Conservation (phyloP, 2,113 vertebrate species). For the Sakesphorus luctuosus region DNA sequence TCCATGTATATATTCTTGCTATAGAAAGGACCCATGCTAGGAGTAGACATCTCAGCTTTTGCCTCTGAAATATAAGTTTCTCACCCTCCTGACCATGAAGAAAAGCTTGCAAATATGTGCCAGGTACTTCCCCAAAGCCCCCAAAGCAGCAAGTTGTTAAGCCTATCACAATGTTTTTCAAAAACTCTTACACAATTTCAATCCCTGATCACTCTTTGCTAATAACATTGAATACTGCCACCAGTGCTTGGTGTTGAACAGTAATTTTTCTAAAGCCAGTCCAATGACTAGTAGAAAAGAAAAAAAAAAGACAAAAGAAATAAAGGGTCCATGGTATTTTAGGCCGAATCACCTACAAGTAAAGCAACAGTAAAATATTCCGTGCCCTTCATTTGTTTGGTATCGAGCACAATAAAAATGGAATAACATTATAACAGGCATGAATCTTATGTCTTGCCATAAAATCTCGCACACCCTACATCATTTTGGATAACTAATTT, state of each 20-base stretch:
- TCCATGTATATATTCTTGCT: not conserved
- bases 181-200: not conserved
- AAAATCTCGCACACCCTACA: constrained; percentile 23
- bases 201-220: not conserved
- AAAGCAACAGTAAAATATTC: constrained; percentile 16
- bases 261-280: not conserved
- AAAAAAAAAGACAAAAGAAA: not conserved
- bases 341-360: not conserved
- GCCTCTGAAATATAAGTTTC: not conserved
- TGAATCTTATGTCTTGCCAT: constrained; percentile 15
- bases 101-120: not conserved
- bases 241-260: not conserved
- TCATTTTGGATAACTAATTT: constrained; percentile 49
- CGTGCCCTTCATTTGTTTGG: not conserved
- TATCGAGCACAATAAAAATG: constrained; percentile 31
- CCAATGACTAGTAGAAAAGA: not conserved
- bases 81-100: not conserved
- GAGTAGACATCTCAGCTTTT: not conserved
- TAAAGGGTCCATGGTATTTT: not conserved
- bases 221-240: not conserved
- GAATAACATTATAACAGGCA: not conserved
- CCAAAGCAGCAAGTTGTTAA: not conserved
- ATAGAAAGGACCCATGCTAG: not conserved
- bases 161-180: not conserved
- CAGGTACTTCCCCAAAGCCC: not conserved